Conservation (phyloP, 2,888 invertebrate species). For the Cheilosia pagana region DNA sequence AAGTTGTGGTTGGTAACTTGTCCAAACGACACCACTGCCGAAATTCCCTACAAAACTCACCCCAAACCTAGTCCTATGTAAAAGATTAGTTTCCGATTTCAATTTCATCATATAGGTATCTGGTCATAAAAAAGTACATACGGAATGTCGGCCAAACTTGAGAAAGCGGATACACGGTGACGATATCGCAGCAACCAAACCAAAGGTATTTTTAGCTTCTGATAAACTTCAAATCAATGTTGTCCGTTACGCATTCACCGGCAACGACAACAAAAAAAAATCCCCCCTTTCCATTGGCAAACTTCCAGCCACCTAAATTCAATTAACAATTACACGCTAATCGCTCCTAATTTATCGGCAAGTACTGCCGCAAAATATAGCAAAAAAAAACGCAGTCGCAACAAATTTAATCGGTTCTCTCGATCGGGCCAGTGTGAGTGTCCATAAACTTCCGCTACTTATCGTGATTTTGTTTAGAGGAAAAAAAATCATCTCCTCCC, state of each 20-base stretch:
- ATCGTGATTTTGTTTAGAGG: not conserved
- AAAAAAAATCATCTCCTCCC: not conserved
- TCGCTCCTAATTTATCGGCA: conserved; percentile 53
- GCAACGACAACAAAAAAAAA: not conserved
- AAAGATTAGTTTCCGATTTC: too few species aligned
- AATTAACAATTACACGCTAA: conserved; percentile 50
- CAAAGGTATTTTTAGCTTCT: not conserved
- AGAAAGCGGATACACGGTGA: not conserved
- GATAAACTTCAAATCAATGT: not conserved
- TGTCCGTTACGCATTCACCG: not conserved
- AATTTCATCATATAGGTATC: too few species aligned
- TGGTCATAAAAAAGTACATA: too few species aligned
- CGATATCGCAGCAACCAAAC: not conserved
- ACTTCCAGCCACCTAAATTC: conserved; percentile 17
- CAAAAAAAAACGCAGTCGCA: not conserved
- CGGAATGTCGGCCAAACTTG: too few species aligned
- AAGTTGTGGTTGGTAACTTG: too few species aligned
- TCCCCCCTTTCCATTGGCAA: not conserved
- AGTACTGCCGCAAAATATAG: not conserved
- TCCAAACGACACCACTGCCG: too few species aligned
- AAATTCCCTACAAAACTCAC: too few species aligned
- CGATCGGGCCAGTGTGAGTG: conserved; percentile 26
- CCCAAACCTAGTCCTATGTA: too few species aligned
- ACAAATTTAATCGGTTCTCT: conserved; percentile 36
- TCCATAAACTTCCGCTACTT: conserved; percentile 42